phyloP scores from a whole-genome alignment of 2,888 invertebrate species.

The Mythimna pallens region DNA sequence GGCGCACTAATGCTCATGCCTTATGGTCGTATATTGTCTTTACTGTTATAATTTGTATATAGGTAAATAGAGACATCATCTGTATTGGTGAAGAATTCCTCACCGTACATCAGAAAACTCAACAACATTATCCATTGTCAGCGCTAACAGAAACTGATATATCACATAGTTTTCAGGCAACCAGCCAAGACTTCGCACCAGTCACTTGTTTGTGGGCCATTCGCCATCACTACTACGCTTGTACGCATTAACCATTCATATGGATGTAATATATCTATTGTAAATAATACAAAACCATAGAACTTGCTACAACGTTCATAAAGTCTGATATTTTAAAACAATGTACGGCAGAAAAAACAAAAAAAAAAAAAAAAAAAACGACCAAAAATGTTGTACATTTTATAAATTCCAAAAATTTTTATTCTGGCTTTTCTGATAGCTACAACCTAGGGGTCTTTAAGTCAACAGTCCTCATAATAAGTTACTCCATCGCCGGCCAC shows the following conservation, averaged over 20 bases:
- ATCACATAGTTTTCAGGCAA: conserved; percentile 47
- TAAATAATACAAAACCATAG: background rate
- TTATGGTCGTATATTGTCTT: background rate
- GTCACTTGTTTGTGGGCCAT: conserved; percentile 37
- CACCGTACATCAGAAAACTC: background rate
- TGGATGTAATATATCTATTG: background rate
- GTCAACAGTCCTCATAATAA: no score
- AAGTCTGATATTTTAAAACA: background rate
- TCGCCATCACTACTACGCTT: conserved; percentile 48
- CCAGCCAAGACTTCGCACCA: conserved; percentile 47
- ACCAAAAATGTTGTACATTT: no score
- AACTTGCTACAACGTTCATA: background rate
- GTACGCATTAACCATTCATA: conserved; percentile 47
- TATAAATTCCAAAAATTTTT: no score
- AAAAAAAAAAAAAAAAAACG: no score
- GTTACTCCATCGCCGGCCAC: no score
- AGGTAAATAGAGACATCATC: background rate
- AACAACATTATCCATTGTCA: conserved; percentile 6
- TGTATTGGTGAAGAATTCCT: background rate
- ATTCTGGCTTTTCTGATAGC: no score
- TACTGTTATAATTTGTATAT: background rate
- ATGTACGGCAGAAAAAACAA: background rate
- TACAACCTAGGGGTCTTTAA: no score
- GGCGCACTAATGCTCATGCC: background rate
- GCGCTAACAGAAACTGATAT: conserved; percentile 19